Evolutionary conservation across 2,113 vertebrate species (phyloP).

Genomic region (Leptocoma aspasia): DNA sequence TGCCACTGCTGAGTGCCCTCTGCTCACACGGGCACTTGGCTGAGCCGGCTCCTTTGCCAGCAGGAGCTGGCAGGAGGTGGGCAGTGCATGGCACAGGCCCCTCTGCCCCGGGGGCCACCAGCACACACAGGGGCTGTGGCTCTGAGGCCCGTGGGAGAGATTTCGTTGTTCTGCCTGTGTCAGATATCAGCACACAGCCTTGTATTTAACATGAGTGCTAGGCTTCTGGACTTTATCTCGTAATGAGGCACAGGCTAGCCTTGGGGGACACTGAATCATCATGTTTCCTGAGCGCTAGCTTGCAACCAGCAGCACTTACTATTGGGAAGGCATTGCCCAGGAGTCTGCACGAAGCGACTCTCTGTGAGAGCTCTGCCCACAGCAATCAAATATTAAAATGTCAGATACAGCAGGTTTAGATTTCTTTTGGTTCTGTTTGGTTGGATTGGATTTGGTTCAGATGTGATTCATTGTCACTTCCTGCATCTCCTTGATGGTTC

Average conservation of each 20-base stretch:
- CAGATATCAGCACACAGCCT: neutral
- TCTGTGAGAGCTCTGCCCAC: neutral
- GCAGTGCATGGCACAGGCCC: neutral
- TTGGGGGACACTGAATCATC: neutral
- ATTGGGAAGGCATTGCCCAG: neutral
- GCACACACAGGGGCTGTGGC: neutral
- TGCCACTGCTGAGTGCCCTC: accelerated
- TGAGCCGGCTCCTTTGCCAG: accelerated
- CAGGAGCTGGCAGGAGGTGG: neutral
- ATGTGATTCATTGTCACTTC: conserved; percentile 48
- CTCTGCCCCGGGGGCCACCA: neutral
- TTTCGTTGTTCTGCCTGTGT: neutral
- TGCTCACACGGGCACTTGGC: accelerated
- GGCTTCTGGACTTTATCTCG: conserved; percentile 20
- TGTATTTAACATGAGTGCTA: neutral
- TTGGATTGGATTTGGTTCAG: conserved; percentile 28
- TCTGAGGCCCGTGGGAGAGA: neutral
- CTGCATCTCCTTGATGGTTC: neutral
- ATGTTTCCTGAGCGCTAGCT: neutral
- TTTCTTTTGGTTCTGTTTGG: conserved; percentile 22
- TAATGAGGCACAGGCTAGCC: conserved; percentile 26
- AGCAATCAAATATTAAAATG: conserved; percentile 21
- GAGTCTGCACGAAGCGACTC: neutral
- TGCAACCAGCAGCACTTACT: neutral
- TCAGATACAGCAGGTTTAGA: neutral